phyloP scores from a whole-genome alignment of 2,888 invertebrate species.

The Drosophila hamatofila region DNA sequence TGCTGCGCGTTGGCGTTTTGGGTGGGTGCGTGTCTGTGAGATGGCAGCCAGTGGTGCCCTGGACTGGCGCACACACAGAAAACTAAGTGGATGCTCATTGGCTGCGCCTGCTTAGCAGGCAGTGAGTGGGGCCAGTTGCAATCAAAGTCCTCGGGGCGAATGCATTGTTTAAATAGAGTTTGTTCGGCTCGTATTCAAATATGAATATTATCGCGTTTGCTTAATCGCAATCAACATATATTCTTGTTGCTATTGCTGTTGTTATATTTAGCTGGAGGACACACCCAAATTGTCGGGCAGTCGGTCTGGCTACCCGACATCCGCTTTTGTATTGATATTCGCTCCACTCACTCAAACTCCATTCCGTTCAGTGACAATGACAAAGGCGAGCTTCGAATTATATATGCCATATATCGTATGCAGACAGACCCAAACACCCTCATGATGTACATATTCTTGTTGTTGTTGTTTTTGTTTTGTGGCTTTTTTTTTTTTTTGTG shows the following conservation, averaged over 20 bases:
- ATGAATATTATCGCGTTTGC: conserved; percentile 80
- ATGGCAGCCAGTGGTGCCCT: conserved; percentile 7
- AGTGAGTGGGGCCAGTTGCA: conserved; percentile 16
- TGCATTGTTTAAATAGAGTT: conserved; percentile 82
- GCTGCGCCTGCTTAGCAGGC: conserved; percentile 64
- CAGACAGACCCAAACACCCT: conserved; percentile 64
- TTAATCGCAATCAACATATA: conserved; percentile 75
- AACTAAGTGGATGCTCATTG: conserved; percentile 49
- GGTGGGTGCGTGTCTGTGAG: conserved; percentile 70
- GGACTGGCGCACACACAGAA: conserved; percentile 21
- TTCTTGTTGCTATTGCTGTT: conserved; percentile 16
- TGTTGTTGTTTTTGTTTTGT: background rate
- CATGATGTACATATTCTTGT: conserved; percentile 46
- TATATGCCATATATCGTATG: conserved; percentile 59
- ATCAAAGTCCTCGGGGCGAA: conserved; percentile 58
- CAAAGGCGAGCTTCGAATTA: conserved; percentile 56
- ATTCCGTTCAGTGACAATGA: conserved; percentile 54
- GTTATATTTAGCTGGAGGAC: conserved; percentile 41
- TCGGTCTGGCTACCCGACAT: conserved; percentile 43
- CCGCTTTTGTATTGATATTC: conserved; percentile 51
- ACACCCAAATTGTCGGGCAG: conserved; percentile 49
- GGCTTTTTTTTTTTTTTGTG: conserved; percentile 6
- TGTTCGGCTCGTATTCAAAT: conserved; percentile 72
- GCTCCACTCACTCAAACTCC: conserved; percentile 40
- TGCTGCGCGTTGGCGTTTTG: conserved; percentile 44